Percentiles rank a stretch among this genome's conserved stretches.
Evolutionary conservation across 2,113 vertebrate species (phyloP).

Genomic region (Cinclus cinclus): DNA sequence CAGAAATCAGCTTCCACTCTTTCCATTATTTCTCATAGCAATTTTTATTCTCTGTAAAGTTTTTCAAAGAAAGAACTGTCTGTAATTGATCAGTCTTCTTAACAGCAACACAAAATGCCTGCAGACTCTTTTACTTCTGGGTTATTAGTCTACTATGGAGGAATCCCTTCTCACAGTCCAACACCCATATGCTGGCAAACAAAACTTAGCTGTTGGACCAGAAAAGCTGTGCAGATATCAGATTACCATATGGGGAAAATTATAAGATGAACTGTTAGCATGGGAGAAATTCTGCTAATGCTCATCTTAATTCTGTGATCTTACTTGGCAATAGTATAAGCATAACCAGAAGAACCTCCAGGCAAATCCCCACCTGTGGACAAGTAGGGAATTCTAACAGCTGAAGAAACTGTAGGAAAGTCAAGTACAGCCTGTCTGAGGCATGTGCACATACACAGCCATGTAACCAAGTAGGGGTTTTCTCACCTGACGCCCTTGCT

Average conservation of each 20-base stretch:
- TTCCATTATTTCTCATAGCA: not conserved
- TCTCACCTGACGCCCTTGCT: not conserved
- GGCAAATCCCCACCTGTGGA: not conserved
- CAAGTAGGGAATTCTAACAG: not conserved
- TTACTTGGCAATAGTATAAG: not conserved
- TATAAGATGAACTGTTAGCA: not conserved
- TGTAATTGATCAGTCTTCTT: not conserved
- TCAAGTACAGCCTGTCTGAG: not conserved
- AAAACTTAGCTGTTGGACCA: not conserved
- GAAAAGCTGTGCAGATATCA: not conserved
- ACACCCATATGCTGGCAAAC: not conserved
- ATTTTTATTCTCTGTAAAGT: not conserved
- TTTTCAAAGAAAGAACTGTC: not conserved
- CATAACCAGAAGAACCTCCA: not conserved
- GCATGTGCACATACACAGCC: not conserved
- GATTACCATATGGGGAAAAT: not conserved
- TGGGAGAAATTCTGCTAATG: slow-evolving; percentile 10
- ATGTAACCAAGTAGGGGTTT: not conserved
- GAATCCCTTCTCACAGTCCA: not conserved
- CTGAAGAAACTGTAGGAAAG: not conserved
- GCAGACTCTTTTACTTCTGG: not conserved
- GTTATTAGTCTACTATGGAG: not conserved
- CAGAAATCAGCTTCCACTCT: not conserved
- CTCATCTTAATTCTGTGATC: not conserved
- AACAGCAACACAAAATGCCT: not conserved